Evolutionary conservation across 2,113 vertebrate species (phyloP), one percentile per base, ranked within the genome.

Genomic region (Chaetodon trifascialis): DNA sequence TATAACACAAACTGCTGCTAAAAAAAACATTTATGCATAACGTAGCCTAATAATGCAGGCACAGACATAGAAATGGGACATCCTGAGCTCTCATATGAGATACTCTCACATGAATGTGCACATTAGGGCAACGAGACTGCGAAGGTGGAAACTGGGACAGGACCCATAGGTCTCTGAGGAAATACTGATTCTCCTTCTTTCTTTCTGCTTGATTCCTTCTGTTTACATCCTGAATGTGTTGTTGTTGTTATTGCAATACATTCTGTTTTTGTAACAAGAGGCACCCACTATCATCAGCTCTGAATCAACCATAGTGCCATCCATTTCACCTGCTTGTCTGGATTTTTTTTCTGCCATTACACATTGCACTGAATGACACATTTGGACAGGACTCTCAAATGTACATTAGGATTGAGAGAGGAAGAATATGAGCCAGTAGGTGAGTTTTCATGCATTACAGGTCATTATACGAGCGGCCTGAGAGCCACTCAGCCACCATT

Each of bases 401-500:
- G 60, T 80, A 88, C 88, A 90, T 87, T 85, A 85, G 77, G 73
- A 74, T 81, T 69, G 72, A 86, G 86, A 88, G 90, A 75, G 66
- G 76, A 86, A 52, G 75, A 70, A 86, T 82, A 91, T 88, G 73
- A 88, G 76, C 75, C 72, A 63, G 69, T 56, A 85, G 88, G 89
- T 85, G 89, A 92, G 74, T 69, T 86, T 91, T 86, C 85, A 86
- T 86, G 88, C 89, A 93, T 92, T 93, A 89, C 79, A 69, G 86
- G 88, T 94, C 88, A 92, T 94, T 90, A 92, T 82, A 84, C 72
- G 76, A 85, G 89, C 23, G 70, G 88, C 75, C 85, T 80, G 84
- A 93, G 86, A 87, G 91, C 89, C 85, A 93, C 93, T 94, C 91
- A 88, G 80, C 73, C 68, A 71, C 93, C 89, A 94, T 94, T 94